Percentiles rank a stretch among this genome's conserved stretches.
phyloP scores from a whole-genome alignment of 1,140 invertebrate genomes.

The Temnothorax curvispinosus region DNA sequence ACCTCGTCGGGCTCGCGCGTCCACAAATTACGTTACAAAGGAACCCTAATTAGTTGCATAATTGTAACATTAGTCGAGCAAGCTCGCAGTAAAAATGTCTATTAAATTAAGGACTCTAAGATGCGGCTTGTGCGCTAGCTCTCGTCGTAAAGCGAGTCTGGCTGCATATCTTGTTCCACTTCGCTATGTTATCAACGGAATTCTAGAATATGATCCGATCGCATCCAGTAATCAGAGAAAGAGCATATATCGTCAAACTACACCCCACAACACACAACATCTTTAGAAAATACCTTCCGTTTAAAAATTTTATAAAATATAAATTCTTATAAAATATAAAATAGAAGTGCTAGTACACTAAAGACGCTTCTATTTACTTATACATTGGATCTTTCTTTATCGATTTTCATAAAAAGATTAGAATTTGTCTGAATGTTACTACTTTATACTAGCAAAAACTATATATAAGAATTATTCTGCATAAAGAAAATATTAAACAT shows the following conservation, averaged over 20 bases:
- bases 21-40: slow-evolving; percentile 62
- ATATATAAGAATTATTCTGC: too few species aligned
- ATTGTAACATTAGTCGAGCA: slow-evolving; percentile 62
- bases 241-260: neutral
- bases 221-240: neutral
- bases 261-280: neutral
- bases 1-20: slow-evolving; percentile 54
- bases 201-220: neutral
- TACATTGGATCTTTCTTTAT: neutral
- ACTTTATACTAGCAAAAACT: neutral
- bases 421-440: neutral
- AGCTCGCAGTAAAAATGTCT: slow-evolving; percentile 57
- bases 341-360: neutral
- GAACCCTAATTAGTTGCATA: slow-evolving; percentile 65
- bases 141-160: slow-evolving; percentile 19
- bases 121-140: slow-evolving; percentile 30
- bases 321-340: neutral
- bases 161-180: neutral
- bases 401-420: neutral
- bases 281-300: neutral
- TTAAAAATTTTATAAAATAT: neutral
- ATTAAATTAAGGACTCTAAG: slow-evolving; percentile 59
- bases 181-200: neutral
- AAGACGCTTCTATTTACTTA: neutral
- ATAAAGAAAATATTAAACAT: too few species aligned